Base-by-base conservation (phyloP, 2,797 vertebrate species). In the Scarus forsteni region DNA sequence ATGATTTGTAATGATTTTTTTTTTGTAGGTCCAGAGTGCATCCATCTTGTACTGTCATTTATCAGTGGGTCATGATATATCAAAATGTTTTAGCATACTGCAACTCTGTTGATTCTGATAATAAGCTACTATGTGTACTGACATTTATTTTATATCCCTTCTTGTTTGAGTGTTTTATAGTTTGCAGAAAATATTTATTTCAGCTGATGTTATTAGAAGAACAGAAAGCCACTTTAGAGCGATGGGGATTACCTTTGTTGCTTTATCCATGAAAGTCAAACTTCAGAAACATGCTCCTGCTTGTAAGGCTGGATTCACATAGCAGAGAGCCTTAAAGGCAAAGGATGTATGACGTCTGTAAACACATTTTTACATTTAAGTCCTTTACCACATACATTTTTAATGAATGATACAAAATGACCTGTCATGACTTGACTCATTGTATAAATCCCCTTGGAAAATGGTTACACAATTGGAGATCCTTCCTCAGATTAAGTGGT, bases 151-250 rank as follows among this genome's bases (percentile, higher is more conserved):
- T 39, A 27, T 27, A 27, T 27, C 27, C 27, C 27, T 27, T 2
- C 9, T 39, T 39, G 38, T 7, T 39, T 7, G 38, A 39, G 38
- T 39, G 38, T 39, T 7, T 39, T 39, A 10, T 39, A 10, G 38
- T 78, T 53, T 46, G 73, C 55, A 56, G 27, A 49, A 73, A 49
- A 51, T 45, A 48, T n/a, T 34, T 50, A 44, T 65, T 66, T 16
- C 49, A 52, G 63, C 52, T 55, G 48, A 73, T 56, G 48, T 27
- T 46, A 73, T 70, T 68, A 61, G 13, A 64, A 48, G 51, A 59
- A 14, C 14, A 54, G 64, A 61, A 77, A 66, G 57, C 56, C 55
- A 19, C 60, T 59, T 2, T 45, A 34, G 46, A 11, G 10, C 50
- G n/a, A 52, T 36, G 1, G 8, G 7, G 52, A 48, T 68, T 63